Evolutionary conservation across 2,113 vertebrate species (phyloP).

Genomic region (Oostethus manadensis): DNA sequence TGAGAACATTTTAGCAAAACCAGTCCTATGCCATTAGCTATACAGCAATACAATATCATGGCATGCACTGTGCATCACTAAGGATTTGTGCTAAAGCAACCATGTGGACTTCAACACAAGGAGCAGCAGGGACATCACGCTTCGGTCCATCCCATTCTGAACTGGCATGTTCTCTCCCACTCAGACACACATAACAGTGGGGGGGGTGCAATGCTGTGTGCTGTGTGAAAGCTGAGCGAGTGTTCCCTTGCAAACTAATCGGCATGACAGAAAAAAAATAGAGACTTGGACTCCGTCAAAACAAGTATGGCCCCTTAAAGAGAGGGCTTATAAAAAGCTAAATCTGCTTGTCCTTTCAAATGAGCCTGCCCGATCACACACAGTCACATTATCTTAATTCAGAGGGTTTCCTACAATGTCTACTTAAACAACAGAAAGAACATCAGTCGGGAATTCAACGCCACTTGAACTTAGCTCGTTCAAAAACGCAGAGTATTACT

Average conservation of each 20-base stretch:
- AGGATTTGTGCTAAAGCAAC: slow-evolving; percentile 63
- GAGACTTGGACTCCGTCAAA: slow-evolving; percentile 80
- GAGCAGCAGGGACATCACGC: slow-evolving; percentile 74
- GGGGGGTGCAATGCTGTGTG: slow-evolving; percentile 17
- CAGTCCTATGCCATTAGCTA: slow-evolving; percentile 60
- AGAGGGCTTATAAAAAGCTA: slow-evolving; percentile 67
- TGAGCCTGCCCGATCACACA: slow-evolving; percentile 59
- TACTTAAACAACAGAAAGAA: slow-evolving; percentile 54
- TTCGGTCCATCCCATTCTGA: slow-evolving; percentile 78
- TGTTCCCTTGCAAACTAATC: slow-evolving; percentile 69
- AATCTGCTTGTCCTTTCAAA: slow-evolving; percentile 62
- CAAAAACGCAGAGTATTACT: slow-evolving; percentile 44
- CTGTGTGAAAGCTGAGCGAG: slow-evolving; percentile 30
- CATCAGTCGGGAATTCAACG: slow-evolving; percentile 21
- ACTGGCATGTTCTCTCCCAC: slow-evolving; percentile 63
- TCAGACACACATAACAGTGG: slow-evolving; percentile 63
- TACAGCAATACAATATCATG: slow-evolving; percentile 63
- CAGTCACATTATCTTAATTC: slow-evolving; percentile 71
- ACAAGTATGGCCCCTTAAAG: slow-evolving; percentile 74
- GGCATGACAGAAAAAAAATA: slow-evolving; percentile 82
- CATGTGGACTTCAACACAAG: slow-evolving; percentile 66
- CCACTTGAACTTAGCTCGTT: slow-evolving; percentile 45
- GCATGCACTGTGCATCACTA: slow-evolving; percentile 64
- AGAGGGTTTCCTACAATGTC: slow-evolving; percentile 61
- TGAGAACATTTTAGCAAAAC: slow-evolving; percentile 53